Percentiles rank a stretch among this genome's conserved stretches.
Evolutionary conservation across 2,888 invertebrate species (phyloP).

Genomic region (Incurvaria masculella): DNA sequence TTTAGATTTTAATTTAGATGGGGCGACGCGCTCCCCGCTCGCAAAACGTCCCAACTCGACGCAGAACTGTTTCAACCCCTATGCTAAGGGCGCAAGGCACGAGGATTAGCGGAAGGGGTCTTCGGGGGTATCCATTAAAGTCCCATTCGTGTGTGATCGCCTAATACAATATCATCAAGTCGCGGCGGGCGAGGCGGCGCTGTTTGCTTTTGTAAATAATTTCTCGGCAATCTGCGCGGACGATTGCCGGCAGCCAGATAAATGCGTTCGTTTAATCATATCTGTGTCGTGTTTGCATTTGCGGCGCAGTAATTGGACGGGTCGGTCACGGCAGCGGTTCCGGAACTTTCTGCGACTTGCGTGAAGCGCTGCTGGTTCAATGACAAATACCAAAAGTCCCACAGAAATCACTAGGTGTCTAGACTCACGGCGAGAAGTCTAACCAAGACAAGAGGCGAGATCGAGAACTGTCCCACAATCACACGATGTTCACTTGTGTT

Average conservation of each 20-base stretch:
- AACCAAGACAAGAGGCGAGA: too few species aligned
- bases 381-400: too few species aligned
- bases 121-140: constrained; percentile 47
- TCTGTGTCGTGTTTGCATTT: background rate
- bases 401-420: too few species aligned
- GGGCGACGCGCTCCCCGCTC: constrained; percentile 29
- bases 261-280: background rate
- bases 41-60: constrained; percentile 29
- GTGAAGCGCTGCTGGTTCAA: too few species aligned
- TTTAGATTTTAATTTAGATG: constrained; percentile 61
- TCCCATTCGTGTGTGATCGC: constrained; percentile 58
- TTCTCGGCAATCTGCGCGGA: constrained; percentile 51
- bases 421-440: too few species aligned
- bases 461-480: too few species aligned
- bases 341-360: too few species aligned
- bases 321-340: background rate
- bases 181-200: constrained; percentile 33
- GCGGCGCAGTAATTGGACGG: background rate
- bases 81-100: constrained; percentile 2
- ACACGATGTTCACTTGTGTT: too few species aligned
- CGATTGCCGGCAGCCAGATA: constrained; percentile 10
- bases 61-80: background rate
- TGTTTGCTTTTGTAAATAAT: constrained; percentile 48
- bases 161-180: constrained; percentile 59
- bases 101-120: constrained; percentile 25